Base-by-base conservation (phyloP, 2,888 invertebrate genomes). In the Helicoverpa assulta region DNA sequence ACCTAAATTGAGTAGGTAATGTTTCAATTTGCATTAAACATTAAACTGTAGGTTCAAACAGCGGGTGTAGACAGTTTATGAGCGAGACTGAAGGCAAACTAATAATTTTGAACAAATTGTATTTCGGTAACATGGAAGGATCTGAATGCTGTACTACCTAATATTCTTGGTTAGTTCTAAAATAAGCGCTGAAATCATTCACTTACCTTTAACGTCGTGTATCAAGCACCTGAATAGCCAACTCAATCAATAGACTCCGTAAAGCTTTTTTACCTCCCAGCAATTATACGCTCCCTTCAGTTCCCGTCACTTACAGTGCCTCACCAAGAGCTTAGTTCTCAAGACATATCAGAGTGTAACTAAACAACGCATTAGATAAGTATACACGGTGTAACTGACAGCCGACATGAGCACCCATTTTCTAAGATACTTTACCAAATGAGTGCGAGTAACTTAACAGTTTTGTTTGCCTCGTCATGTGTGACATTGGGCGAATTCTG, bases 311-410 rank as follows among this genome's bases (percentile, higher is more conserved):
- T 18, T 51, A 40, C 57, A 61, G 47, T 51, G 47, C 40, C 54
- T 21, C 16, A 53, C 54, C 59, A 43, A 58, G 54, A 61, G 33
- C 64, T 43, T 50, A 29, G 40, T 53, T 59, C 55, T 58, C 21
- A 47, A 62, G 33, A 54, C 33, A 51, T 37, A 21, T 61, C 72
- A 57, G 33, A 51, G 53, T 47, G 50, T 72, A 70, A 57, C 50
- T 51, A 54, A 65, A 72, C 52, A 65, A 61, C 33, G 53, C 63
- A 62, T 60, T 65, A 59, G 59, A 78, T 67, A 68, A 72, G 67
- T 75, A 66, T 50, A 53, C 51, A 16, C 40, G 8, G 18, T 80
- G 80, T 67, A 62, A 68, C 37, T 79, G 82, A 79, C 82, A 67
- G 55, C 29, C n/a, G 63, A 76, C 66, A 64, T 47, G 29, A 72